These are phyloP conservation scores for Brachionus calyciflorus DNA, from an alignment of 1,140 invertebrate species.

Conservation along the genomic window DNA sequence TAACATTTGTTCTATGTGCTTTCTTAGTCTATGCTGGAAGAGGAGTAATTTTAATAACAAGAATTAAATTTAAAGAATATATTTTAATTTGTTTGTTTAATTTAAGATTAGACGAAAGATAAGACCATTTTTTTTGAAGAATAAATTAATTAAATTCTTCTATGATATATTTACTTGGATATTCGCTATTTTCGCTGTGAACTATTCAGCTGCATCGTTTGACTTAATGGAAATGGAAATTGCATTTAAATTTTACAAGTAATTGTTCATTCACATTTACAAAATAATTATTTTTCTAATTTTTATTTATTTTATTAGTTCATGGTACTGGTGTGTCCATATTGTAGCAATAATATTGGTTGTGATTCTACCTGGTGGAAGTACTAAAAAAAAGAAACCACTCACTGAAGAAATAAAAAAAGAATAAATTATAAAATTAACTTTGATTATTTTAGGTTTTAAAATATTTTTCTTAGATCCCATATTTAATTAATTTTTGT, in stretches of 20 bases:
- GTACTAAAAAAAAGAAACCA: slow-evolving; percentile 14
- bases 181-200: slow-evolving; percentile 73
- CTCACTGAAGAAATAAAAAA: background rate
- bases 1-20: slow-evolving; percentile 84
- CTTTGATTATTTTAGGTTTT: slow-evolving; percentile 13
- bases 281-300: background rate
- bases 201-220: slow-evolving; percentile 81
- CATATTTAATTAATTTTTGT: slow-evolving; percentile 15
- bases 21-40: slow-evolving; percentile 73
- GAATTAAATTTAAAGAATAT: too few species aligned
- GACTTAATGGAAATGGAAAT: slow-evolving; percentile 72
- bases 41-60: slow-evolving; percentile 33
- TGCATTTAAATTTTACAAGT: slow-evolving; percentile 45
- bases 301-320: background rate
- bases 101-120: slow-evolving; percentile 68
- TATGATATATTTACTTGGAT: slow-evolving; percentile 76
- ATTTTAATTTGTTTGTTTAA: too few species aligned
- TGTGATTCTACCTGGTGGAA: slow-evolving; percentile 26
- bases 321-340: slow-evolving; percentile 41
- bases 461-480: slow-evolving; percentile 26
- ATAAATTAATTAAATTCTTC: slow-evolving; percentile 66
- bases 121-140: slow-evolving; percentile 72
- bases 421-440: too few species aligned
- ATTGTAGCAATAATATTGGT: background rate
- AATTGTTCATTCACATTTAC: background rate